Evolutionary conservation across 2,888 invertebrate species (phyloP), one percentile per base, ranked within the genome.

Genomic region (Cosmorhoe ocellata): DNA sequence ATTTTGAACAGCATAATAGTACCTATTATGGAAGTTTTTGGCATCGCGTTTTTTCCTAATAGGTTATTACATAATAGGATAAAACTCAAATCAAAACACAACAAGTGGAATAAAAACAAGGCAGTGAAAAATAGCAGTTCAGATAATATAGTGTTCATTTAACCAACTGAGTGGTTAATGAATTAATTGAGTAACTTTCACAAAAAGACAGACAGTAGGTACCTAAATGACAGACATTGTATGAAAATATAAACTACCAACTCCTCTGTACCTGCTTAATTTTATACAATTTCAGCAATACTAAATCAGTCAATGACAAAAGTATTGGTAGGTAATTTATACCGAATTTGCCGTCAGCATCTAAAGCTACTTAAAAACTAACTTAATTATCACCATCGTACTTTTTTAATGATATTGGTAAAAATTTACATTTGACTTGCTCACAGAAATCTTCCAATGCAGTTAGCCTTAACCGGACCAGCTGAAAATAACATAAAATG

Each of bases 391-490:
- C 12, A 14, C 2, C 49, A 48, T 10, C 34, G 1, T 47, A 47
- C 7, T 33, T 39, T 51, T 52, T 56, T 22, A 27, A 7, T 58
- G 53, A 46, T 34, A n/a, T 58, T 51, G 52, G 32, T 56, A 44
- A 34, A 43, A 7, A 34, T 44, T 34, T 40, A 41, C 56, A 55
- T 51, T 49, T 53, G 44, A 53, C 51, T 56, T 55, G 46, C 37
- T 53, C 51, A 33, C 36, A 55, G 57, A 58, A 61, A 58, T 54
- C 58, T 58, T 40, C 41, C 48, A 58, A 58, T 58, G 58, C 46
- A 40, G 47, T 12, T 51, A 48, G 43, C 22, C 31, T 59, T 58
- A 64, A 11, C 62, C 62, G 58, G 62, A 59, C 61, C 65, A 66
- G 49, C 65, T 66, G 62, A 43, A 22, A 49, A 41, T 34, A 44